These are phyloP conservation scores for Pterobdella sp. DNA, from an alignment of 2,888 invertebrate genomes.

Conservation along the genomic window DNA sequence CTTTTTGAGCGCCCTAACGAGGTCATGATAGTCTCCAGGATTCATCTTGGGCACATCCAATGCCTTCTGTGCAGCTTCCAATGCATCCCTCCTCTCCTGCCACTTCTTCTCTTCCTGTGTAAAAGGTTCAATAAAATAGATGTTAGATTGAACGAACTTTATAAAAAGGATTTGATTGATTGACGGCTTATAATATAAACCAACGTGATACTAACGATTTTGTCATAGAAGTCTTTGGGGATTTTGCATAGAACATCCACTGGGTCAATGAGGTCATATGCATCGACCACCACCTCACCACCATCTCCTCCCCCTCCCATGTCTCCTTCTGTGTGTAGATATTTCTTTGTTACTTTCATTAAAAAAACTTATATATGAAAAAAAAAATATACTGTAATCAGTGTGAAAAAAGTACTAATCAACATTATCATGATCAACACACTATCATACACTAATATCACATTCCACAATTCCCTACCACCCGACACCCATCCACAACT, in stretches of 20 bases:
- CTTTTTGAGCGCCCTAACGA: constrained; percentile 78
- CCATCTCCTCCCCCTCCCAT: constrained; percentile 32
- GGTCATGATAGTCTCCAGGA: constrained; percentile 81
- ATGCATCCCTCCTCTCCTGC: constrained; percentile 86
- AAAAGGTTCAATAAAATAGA: background rate
- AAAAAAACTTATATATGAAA: too few species aligned
- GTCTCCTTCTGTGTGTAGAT: too few species aligned
- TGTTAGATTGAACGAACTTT: background rate
- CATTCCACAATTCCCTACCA: background rate
- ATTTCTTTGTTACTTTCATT: too few species aligned
- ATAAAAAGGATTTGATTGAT: background rate
- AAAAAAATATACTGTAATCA: too few species aligned
- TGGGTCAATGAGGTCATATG: constrained; percentile 80
- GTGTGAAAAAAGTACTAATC: too few species aligned
- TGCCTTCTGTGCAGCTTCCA: constrained; percentile 72
- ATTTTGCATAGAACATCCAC: constrained; percentile 85
- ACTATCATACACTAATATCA: background rate
- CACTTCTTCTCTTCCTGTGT: constrained; percentile 75
- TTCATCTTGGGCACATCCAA: constrained; percentile 74
- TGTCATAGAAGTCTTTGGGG: constrained; percentile 89
- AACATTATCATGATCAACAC: too few species aligned
- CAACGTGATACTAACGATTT: constrained; percentile 51
- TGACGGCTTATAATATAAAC: background rate
- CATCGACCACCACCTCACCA: constrained; percentile 62
- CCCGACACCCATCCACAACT: background rate